Percentiles rank a stretch among this genome's conserved stretches.
phyloP scores from a whole-genome alignment of 2,113 vertebrate species.

The Gyps fulvus region DNA sequence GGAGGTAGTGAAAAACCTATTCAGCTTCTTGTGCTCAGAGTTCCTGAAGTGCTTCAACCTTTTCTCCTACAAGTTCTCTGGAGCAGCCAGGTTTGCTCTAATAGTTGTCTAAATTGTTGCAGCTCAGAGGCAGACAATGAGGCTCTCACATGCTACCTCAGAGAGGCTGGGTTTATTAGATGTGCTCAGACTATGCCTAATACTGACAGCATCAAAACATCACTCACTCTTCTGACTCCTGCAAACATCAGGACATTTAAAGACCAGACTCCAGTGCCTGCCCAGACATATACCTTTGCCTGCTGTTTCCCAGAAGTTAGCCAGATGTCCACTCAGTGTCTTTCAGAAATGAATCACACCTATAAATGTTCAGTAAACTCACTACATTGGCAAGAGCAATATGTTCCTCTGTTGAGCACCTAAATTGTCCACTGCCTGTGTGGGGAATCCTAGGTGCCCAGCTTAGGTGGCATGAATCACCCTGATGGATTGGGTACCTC shows the following conservation, averaged over 20 bases:
- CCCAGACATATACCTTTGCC: conserved; percentile 14
- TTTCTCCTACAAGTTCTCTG: background rate
- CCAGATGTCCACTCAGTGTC: conserved; percentile 24
- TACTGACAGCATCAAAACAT: conserved; percentile 44
- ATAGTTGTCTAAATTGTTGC: background rate
- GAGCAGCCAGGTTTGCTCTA: background rate
- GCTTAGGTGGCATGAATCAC: background rate
- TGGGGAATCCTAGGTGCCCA: background rate
- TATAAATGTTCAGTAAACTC: background rate
- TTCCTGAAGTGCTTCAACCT: background rate
- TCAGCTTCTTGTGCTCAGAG: background rate
- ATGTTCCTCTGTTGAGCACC: background rate
- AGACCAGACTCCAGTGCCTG: conserved; percentile 9
- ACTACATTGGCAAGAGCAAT: background rate
- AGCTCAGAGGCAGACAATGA: conserved; percentile 16
- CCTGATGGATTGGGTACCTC: background rate
- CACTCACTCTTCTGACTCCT: conserved; percentile 31
- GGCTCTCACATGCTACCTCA: conserved; percentile 4
- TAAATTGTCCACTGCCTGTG: background rate
- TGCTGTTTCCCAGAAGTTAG: conserved; percentile 19
- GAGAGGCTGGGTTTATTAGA: conserved; percentile 25
- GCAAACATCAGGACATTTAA: conserved; percentile 21
- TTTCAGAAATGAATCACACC: conserved; percentile 37
- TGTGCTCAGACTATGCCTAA: background rate
- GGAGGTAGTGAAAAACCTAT: background rate